Evolutionary conservation across 2,797 vertebrate species (phyloP).

Genomic region (Meriones psammophilus): DNA sequence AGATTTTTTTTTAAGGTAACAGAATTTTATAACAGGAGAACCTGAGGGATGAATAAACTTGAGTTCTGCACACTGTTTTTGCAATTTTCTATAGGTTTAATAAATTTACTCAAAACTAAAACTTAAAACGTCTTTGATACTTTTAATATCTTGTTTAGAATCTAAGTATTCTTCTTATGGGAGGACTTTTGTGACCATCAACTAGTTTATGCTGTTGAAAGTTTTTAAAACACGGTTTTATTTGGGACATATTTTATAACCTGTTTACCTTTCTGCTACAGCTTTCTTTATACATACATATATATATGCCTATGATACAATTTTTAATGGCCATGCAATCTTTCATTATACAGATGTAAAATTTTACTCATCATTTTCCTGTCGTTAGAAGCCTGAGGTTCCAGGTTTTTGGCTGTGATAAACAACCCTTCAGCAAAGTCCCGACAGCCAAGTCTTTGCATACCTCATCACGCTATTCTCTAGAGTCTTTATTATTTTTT

Average conservation of each 20-base stretch:
- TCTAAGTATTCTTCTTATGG: conserved; percentile 1
- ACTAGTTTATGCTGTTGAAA: not conserved
- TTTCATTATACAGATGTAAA: conserved; percentile 21
- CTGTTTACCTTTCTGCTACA: not conserved
- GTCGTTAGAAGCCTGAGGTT: conserved; percentile 11
- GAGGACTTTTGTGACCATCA: not conserved
- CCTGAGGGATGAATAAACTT: not conserved
- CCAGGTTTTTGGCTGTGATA: conserved; percentile 22
- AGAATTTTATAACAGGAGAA: not conserved
- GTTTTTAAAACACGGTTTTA: not conserved
- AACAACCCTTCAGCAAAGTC: conserved; percentile 30
- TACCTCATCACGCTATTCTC: conserved; percentile 22
- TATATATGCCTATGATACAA: not conserved
- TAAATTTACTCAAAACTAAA: conserved; percentile 58
- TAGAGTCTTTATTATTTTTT: conserved; percentile 50
- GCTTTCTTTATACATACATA: not conserved
- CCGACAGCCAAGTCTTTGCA: conserved; percentile 5
- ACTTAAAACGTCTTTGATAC: not conserved
- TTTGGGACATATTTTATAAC: not conserved
- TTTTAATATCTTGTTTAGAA: conserved; percentile 17
- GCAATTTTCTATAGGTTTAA: conserved; percentile 20
- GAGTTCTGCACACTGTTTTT: not conserved
- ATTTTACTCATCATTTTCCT: conserved; percentile 44
- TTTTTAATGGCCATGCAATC: conserved; percentile 45
- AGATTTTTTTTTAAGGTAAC: not conserved